Evolutionary conservation across 2,888 invertebrate species (phyloP).

Genomic region (Hydraecia micacea): DNA sequence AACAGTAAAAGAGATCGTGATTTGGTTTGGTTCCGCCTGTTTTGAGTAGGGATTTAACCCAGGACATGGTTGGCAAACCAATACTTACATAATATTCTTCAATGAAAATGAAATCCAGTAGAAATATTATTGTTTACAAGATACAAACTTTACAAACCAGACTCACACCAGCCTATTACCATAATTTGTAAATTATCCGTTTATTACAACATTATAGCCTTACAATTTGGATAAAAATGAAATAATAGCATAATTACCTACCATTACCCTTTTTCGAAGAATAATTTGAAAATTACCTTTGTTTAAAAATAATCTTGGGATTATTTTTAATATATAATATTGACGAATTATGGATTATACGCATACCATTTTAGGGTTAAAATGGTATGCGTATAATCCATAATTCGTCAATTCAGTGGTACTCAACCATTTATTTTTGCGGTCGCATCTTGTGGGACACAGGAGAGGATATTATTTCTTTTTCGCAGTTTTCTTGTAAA

Average conservation of each 20-base stretch:
- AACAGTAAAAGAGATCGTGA: background rate
- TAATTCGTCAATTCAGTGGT: constrained; percentile 37
- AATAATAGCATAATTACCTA: constrained; percentile 40
- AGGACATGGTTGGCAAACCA: background rate
- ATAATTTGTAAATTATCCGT: constrained; percentile 33
- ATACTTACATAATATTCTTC: background rate
- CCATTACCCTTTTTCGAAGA: constrained; percentile 33
- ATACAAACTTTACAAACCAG: background rate
- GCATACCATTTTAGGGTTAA: too few species aligned
- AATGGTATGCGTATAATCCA: constrained; percentile 49
- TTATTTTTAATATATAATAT: too few species aligned
- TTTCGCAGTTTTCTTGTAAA: background rate
- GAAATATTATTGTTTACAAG: background rate
- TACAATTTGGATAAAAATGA: constrained; percentile 30
- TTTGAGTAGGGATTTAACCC: background rate
- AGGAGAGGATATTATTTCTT: background rate
- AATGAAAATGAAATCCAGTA: background rate
- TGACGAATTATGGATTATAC: too few species aligned
- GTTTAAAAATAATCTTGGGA: constrained; percentile 36
- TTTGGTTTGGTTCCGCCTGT: background rate
- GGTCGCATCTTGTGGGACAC: too few species aligned
- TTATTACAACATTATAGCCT: constrained; percentile 23
- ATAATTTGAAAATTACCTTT: constrained; percentile 28
- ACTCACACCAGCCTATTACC: background rate
- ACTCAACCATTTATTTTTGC: background rate